Conservation (phyloP, 2,113 vertebrate species). For the Bos indicus region DNA sequence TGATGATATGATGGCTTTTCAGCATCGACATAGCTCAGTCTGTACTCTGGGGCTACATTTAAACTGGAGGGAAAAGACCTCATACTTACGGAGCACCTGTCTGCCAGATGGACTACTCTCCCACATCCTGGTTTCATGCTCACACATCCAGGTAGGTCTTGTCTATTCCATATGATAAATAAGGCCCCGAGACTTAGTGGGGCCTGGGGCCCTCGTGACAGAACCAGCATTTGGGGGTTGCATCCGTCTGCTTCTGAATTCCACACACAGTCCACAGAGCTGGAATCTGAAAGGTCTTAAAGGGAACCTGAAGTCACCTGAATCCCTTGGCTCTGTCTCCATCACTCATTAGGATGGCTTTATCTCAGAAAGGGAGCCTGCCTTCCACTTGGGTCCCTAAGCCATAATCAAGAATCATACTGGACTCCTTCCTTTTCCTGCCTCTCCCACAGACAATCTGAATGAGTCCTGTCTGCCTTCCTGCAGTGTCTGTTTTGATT, state of each 20-base stretch:
- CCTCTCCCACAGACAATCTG: background rate
- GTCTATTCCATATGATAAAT: fast-evolving
- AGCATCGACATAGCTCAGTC: background rate
- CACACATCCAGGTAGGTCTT: background rate
- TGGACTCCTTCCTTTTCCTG: background rate
- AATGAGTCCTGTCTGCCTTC: background rate
- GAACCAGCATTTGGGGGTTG: background rate
- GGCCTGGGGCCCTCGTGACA: background rate
- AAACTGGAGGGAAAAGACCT: background rate
- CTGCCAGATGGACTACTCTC: background rate
- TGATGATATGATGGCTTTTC: background rate
- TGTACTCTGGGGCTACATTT: background rate
- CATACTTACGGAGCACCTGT: background rate
- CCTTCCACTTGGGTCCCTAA: background rate
- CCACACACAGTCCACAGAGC: background rate
- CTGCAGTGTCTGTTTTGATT: background rate
- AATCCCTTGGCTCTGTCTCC: background rate
- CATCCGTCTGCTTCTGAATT: background rate
- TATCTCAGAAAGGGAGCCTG: background rate
- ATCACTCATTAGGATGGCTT: background rate
- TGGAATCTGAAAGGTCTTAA: background rate
- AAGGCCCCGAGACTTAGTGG: background rate
- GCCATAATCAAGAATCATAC: background rate
- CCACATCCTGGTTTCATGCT: background rate
- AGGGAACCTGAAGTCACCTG: background rate